phyloP scores from a whole-genome alignment of 2,888 invertebrate genomes.

The Mesorhabditis belari region DNA sequence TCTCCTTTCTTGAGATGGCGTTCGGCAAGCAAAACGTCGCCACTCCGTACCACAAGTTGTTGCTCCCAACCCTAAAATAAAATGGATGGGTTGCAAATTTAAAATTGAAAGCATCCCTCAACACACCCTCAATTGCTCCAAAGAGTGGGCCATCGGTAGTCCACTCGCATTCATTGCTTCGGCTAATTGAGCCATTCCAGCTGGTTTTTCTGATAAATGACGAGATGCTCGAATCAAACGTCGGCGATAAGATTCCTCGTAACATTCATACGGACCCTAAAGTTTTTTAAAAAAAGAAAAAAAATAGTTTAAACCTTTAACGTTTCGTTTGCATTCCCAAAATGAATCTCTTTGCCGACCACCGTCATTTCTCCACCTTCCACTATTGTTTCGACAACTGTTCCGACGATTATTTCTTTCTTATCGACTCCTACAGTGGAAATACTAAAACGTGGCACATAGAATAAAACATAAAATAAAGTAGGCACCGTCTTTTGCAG shows the following conservation, averaged over 20 bases:
- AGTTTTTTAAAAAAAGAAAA: neutral
- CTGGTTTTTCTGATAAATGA: neutral
- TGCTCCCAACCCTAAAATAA: constrained; percentile 23
- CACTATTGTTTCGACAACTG: neutral
- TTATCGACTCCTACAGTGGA: too few relatives aligned
- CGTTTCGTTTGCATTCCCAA: too few relatives aligned
- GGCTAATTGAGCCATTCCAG: neutral
- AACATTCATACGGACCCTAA: neutral
- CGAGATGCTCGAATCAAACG: neutral
- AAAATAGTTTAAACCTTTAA: neutral
- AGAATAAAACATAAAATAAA: too few relatives aligned
- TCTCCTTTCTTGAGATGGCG: constrained; percentile 17
- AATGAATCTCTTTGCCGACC: neutral
- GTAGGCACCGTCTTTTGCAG: neutral
- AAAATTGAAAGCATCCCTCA: neutral
- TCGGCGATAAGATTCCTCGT: neutral
- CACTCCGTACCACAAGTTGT: constrained; percentile 17
- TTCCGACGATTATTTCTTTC: neutral
- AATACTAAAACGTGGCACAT: too few relatives aligned
- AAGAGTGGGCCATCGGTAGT: neutral
- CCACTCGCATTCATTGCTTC: neutral
- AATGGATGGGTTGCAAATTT: neutral
- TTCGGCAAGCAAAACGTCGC: constrained; percentile 14
- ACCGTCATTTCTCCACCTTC: neutral
- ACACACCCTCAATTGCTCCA: neutral